phyloP scores from a whole-genome alignment of 1,140 invertebrate genomes.

The Eueides isabella region DNA sequence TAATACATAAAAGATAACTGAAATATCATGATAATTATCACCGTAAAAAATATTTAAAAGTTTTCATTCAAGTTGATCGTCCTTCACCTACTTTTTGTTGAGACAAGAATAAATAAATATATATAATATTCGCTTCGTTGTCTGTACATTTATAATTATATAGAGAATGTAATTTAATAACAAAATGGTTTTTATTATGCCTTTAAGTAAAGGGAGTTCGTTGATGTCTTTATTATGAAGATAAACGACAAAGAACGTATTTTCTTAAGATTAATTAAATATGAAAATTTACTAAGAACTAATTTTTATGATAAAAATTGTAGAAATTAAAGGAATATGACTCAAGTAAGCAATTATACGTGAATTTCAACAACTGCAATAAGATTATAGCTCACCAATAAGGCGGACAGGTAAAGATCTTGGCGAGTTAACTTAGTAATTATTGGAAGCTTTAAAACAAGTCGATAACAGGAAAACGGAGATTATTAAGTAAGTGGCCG shows the following conservation, averaged over 20 bases:
- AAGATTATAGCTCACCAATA: background rate
- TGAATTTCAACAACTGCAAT: background rate
- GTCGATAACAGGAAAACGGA: slow-evolving; percentile 31
- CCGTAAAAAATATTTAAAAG: slow-evolving; percentile 3
- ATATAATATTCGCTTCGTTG: background rate
- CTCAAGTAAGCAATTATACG: background rate
- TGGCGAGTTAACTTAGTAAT: slow-evolving; percentile 36
- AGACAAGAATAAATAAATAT: slow-evolving; percentile 5
- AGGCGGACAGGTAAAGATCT: slow-evolving; percentile 19
- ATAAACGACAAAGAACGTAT: background rate
- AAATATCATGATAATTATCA: slow-evolving; percentile 38
- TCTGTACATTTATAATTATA: background rate
- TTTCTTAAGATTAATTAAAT: background rate
- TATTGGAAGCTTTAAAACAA: slow-evolving; percentile 32
- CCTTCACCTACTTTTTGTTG: slow-evolving; percentile 33
- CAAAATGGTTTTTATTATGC: background rate
- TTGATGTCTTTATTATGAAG: slow-evolving; percentile 38
- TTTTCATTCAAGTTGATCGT: slow-evolving; percentile 25
- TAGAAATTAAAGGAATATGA: background rate
- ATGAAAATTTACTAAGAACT: background rate
- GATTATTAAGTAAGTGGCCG: slow-evolving; percentile 14
- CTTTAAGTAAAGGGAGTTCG: slow-evolving; percentile 13
- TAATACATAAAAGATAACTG: slow-evolving; percentile 45
- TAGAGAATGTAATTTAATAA: background rate
- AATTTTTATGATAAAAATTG: background rate